A percentile compares a stretch with the other conserved stretches of the same genome.
These are phyloP conservation scores for Caenorhabditis becei DNA, from an alignment of 2,888 invertebrate species.

Conservation along the genomic window DNA sequence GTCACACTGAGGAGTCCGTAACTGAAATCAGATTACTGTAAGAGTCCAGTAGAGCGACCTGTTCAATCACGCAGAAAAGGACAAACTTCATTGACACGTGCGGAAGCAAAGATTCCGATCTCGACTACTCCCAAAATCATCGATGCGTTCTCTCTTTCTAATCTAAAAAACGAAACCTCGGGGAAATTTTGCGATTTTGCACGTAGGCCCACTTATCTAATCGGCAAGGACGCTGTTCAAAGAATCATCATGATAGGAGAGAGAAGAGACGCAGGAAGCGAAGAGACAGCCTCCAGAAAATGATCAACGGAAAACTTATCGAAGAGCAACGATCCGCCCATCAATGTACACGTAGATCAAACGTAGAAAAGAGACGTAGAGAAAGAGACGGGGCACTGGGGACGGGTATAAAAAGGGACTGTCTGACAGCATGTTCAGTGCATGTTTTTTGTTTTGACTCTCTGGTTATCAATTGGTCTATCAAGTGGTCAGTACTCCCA, in stretches of 20 bases:
- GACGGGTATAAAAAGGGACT: not conserved
- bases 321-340: slow-evolving; percentile 6
- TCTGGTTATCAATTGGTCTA: not conserved
- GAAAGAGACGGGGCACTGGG: slow-evolving; percentile 11
- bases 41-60: no score
- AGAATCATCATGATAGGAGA: slow-evolving; percentile 19
- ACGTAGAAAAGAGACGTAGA: not conserved
- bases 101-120: not conserved
- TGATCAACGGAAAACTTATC: slow-evolving; percentile 17
- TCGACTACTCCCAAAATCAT: not conserved
- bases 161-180: slow-evolving; percentile 1
- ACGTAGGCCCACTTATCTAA: slow-evolving; percentile 37
- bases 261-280: slow-evolving; percentile 29
- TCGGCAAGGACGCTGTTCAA: slow-evolving; percentile 29
- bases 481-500: no score
- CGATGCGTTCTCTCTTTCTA: not conserved
- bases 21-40: no score
- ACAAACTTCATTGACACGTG: not conserved
- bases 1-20: no score
- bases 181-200: slow-evolving; percentile 15
- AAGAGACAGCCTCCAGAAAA: slow-evolving; percentile 10
- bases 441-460: not conserved
- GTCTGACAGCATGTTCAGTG: not conserved
- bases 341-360: not conserved
- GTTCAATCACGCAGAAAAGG: not conserved